phyloP scores from a whole-genome alignment of 2,113 vertebrate species.

The Pavo muticus region DNA sequence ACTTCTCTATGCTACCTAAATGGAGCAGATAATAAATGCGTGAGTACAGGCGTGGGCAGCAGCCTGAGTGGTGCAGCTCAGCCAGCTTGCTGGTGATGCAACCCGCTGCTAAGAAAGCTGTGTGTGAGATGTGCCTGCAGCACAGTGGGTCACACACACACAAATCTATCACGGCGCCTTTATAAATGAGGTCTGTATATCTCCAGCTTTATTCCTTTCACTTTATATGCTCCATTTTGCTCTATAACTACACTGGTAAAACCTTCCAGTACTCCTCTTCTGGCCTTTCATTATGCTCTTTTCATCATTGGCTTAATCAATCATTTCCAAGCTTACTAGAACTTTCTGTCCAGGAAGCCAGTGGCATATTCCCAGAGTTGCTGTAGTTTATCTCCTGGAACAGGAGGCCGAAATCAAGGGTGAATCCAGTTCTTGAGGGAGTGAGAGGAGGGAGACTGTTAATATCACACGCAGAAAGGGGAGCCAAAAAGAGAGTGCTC shows the following conservation, averaged over 20 bases:
- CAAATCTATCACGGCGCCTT: not conserved
- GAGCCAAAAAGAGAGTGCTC: not conserved
- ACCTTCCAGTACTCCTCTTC: not conserved
- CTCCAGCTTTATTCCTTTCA: not conserved
- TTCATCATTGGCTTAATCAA: not conserved
- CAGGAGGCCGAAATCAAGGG: not conserved
- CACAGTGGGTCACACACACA: rapidly evolving
- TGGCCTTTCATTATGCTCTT: not conserved
- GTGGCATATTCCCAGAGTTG: not conserved
- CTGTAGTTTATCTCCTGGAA: not conserved
- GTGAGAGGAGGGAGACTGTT: not conserved
- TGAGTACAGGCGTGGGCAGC: not conserved
- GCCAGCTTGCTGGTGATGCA: not conserved
- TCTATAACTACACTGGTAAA: not conserved
- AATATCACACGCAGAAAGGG: not conserved
- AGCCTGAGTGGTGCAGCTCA: not conserved
- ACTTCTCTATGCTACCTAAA: not conserved
- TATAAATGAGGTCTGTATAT: not conserved
- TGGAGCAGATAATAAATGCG: not conserved
- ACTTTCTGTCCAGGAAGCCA: not conserved
- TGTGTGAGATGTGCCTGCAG: not conserved
- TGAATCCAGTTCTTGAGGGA: not conserved
- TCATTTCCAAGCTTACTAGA: not conserved
- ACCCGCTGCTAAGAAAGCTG: not conserved
- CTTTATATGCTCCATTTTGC: not conserved